Evolutionary conservation across 2,797 vertebrate genomes (phyloP), one percentile per base, ranked within the genome.

Genomic region (Mormyrus proboscirostris): DNA sequence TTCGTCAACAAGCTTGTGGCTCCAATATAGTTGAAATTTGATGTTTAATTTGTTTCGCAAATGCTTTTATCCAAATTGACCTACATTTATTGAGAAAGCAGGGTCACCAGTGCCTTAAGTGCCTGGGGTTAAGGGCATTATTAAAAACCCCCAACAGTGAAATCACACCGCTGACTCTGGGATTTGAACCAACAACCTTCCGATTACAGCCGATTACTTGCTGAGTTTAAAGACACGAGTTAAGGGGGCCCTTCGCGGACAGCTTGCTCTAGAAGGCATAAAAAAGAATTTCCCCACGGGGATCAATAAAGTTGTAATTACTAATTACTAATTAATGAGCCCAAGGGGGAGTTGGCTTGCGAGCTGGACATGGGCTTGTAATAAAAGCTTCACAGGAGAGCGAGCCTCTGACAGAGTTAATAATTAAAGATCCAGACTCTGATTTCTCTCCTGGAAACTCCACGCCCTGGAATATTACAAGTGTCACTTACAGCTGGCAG

Each of bases 341-440:
- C 91, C 19, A 90, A 87, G 53, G 85, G 91, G 59, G 91, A 93
- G 93, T 50, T 86, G 89, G 90, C 89, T 90, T 95, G 96, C 95
- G 91, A 93, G 92, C 93, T 91, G 95, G 96, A 96, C 96, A 89
- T 89, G 62, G 91, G 92, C 93, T 94, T 96, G 96, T 96, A 96
- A 96, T 96, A 95, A 96, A 96, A 96, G 93, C 95, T 95, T 95
- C 94, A 94, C 94, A 94, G 95, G 95, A 96, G 95, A 95, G 95
- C 95, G 94, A 92, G 91, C 94, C 93, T 93, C 93, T 96, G 95
- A 96, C 96, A 94, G 94, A 95, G 95, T 97, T 96, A 96, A 96
- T 97, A 96, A 97, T 96, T 96, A 96, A 97, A 96, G 95, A 96
- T 96, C 94, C 94, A 93, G 93, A 93, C 92, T 95, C 94, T 96